phyloP scores from a whole-genome alignment of 2,797 vertebrate genomes.

The Bryconaethiops microstoma region DNA sequence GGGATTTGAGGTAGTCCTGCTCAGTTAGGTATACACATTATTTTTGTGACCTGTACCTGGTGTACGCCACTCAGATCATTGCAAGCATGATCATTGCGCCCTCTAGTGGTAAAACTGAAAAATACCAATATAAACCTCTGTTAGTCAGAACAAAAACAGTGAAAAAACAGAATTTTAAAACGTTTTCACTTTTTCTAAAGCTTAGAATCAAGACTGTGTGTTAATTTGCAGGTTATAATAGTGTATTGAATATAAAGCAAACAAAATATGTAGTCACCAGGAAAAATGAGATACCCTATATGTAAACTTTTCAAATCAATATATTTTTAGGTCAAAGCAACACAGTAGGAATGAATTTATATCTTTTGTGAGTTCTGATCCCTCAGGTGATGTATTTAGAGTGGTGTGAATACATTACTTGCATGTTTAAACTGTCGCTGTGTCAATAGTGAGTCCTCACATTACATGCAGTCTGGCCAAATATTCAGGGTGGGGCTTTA shows the following conservation, averaged over 20 bases:
- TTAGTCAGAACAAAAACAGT: neutral
- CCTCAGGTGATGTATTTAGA: neutral
- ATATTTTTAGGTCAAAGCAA: neutral
- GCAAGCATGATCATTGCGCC: constrained; percentile 20
- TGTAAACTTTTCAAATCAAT: neutral
- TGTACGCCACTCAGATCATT: too few species aligned
- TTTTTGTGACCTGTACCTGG: too few species aligned
- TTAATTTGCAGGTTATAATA: neutral
- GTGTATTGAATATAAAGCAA: neutral
- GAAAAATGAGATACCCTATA: too few species aligned
- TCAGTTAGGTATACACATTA: too few species aligned
- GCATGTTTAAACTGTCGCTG: neutral
- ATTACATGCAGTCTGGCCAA: neutral
- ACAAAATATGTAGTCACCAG: too few species aligned
- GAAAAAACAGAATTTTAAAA: neutral
- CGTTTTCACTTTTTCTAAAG: too few species aligned
- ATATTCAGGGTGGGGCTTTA: neutral
- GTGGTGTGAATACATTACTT: neutral
- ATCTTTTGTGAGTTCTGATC: neutral
- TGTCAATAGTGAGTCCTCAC: neutral
- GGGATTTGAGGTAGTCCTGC: too few species aligned
- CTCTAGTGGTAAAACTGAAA: constrained; percentile 30
- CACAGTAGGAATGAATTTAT: neutral
- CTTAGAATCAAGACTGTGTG: neutral
- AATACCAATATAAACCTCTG: neutral